phyloP scores from a whole-genome alignment of 2,888 invertebrate species.

The Dryobota labecula region DNA sequence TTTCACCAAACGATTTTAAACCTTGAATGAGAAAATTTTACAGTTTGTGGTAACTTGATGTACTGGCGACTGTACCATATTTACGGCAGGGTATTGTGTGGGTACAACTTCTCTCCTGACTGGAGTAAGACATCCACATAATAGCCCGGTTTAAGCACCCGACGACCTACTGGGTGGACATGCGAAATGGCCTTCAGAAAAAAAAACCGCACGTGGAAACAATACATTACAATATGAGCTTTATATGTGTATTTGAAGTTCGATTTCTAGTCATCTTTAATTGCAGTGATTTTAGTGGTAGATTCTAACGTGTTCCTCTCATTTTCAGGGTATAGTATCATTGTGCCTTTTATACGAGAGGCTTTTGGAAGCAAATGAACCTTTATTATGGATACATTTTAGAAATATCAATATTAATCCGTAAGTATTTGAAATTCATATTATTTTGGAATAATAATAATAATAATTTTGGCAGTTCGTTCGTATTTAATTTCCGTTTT shows the following conservation, averaged over 20 bases:
- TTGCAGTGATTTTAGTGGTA: not conserved
- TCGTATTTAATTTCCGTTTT: constrained; percentile 1
- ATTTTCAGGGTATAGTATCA: constrained; percentile 94
- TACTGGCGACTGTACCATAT: no score
- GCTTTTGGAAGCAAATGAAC: constrained; percentile 97
- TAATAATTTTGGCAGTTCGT: no score
- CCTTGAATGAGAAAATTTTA: no score
- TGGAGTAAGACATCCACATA: not conserved
- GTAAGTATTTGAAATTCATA: constrained; percentile 90
- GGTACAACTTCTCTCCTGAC: not conserved
- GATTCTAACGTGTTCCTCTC: not conserved
- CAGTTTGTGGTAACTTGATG: no score
- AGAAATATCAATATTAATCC: constrained; percentile 96
- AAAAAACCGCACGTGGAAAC: not conserved
- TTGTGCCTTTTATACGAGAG: constrained; percentile 97
- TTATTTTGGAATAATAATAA: not conserved
- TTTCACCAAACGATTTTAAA: no score
- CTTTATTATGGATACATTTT: constrained; percentile 97
- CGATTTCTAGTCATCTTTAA: not conserved
- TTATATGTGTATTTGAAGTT: not conserved
- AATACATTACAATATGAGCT: not conserved
- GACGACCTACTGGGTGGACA: not conserved
- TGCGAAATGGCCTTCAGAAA: not conserved
- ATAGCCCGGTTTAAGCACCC: not conserved
- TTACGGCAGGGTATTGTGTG: not conserved